Percentiles rank a stretch among this genome's conserved stretches.
Evolutionary conservation across 2,797 vertebrate species (phyloP).

Genomic region (Microctenopoma steveboyesi): DNA sequence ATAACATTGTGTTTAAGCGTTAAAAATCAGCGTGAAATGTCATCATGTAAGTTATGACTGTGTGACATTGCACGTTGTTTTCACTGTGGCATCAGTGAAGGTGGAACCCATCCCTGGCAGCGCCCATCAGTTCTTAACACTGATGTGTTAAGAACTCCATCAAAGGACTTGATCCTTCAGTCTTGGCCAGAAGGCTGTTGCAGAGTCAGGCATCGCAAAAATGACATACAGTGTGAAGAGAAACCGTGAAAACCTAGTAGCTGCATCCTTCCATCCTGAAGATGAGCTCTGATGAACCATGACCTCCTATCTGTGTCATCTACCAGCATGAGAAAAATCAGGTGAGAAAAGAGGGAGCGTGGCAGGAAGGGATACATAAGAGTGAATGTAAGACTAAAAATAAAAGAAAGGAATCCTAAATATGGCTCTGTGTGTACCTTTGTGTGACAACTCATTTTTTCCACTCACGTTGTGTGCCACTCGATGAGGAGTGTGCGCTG

Average conservation of each 20-base stretch:
- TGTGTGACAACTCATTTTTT: conserved; percentile 37
- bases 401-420: neutral
- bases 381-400: neutral
- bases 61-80: conserved; percentile 8
- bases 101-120: conserved; percentile 13
- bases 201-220: conserved; percentile 31
- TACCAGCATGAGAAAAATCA: conserved; percentile 61
- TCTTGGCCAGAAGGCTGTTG: conserved; percentile 20
- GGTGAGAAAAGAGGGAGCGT: conserved; percentile 28
- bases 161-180: conserved; percentile 14
- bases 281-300: conserved; percentile 61
- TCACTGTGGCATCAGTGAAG: conserved; percentile 3
- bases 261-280: conserved; percentile 36
- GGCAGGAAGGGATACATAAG: neutral
- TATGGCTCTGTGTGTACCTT: conserved; percentile 1
- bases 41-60: neutral
- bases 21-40: neutral
- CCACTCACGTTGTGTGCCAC: conserved; percentile 60
- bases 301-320: conserved; percentile 71
- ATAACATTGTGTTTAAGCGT: no score
- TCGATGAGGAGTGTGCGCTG: conserved; percentile 50
- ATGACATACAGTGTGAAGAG: conserved; percentile 33
- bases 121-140: conserved; percentile 25
- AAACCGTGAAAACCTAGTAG: conserved; percentile 25
- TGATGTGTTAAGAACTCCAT: conserved; percentile 3